These are phyloP conservation scores for Lophura nycthemera DNA, from an alignment of 2,113 vertebrate species.

Conservation along the genomic window DNA sequence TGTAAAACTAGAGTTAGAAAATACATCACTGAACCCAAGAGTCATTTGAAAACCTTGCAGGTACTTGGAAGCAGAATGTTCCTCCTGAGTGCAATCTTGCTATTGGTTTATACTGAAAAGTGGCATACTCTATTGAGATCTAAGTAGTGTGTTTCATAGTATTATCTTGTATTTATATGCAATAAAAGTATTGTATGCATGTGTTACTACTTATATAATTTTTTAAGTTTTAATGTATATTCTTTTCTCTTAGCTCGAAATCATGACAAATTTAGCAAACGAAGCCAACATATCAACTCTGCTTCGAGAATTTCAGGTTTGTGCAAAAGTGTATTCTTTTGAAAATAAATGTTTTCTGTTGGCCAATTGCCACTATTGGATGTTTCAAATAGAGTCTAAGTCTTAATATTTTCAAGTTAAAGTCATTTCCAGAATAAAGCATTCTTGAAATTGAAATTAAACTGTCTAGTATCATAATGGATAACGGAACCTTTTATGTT, in stretches of 20 bases:
- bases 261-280: conserved; percentile 95
- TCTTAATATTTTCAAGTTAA: not conserved
- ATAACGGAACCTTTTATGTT: not conserved
- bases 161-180: not conserved
- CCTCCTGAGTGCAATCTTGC: not conserved
- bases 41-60: not conserved
- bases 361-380: not conserved
- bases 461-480: not conserved
- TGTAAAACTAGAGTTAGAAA: not conserved
- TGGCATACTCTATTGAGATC: not conserved
- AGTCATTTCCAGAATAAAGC: not conserved
- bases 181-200: not conserved
- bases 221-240: not conserved
- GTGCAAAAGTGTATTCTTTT: conserved; percentile 6
- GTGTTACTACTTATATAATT: not conserved
- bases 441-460: not conserved
- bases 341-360: not conserved
- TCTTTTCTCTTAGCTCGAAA: conserved; percentile 87
- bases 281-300: conserved; percentile 96
- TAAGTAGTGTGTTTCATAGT: not conserved
- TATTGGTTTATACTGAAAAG: not conserved
- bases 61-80: not conserved
- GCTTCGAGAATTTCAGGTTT: conserved; percentile 96
- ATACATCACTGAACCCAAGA: not conserved
- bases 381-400: not conserved